These are phyloP conservation scores for Seira ritae DNA, from an alignment of 2,888 invertebrate genomes.

Conservation along the genomic window DNA sequence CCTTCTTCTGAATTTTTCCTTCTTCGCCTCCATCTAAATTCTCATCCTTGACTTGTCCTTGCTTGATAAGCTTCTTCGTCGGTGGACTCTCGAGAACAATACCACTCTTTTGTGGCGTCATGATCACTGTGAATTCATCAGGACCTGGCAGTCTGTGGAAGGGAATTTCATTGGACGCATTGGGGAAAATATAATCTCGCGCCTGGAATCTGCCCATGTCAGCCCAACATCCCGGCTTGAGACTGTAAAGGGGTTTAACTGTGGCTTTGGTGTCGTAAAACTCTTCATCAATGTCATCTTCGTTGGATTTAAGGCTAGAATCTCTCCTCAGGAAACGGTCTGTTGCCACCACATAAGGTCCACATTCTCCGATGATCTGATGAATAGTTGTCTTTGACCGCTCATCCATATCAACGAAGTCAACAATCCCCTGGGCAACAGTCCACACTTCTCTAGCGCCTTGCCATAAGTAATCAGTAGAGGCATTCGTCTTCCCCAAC, in stretches of 20 bases:
- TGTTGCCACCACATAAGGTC: conserved; percentile 34
- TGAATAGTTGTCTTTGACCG: neutral
- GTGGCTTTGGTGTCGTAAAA: neutral
- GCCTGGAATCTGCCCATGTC: neutral
- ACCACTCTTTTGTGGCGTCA: no score
- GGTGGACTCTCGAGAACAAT: conserved; percentile 7
- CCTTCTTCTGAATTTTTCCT: neutral
- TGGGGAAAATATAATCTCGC: neutral
- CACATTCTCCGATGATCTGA: conserved; percentile 35
- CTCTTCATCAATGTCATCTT: neutral
- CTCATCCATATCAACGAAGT: conserved; percentile 9
- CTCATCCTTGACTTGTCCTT: no score
- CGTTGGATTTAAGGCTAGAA: neutral
- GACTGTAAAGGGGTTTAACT: no score
- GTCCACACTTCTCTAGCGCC: no score
- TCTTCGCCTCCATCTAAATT: no score
- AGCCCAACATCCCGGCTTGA: conserved; percentile 22
- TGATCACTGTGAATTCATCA: neutral
- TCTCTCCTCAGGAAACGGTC: conserved; percentile 16
- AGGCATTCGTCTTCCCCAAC: neutral
- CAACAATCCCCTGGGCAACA: neutral
- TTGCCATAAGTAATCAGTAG: no score
- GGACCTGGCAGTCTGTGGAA: conserved; percentile 24
- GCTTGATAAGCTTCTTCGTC: no score
- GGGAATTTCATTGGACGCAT: neutral